These are phyloP conservation scores for Drosophila sechellia DNA, from an alignment of 1,140 invertebrate genomes.

Conservation along the genomic window DNA sequence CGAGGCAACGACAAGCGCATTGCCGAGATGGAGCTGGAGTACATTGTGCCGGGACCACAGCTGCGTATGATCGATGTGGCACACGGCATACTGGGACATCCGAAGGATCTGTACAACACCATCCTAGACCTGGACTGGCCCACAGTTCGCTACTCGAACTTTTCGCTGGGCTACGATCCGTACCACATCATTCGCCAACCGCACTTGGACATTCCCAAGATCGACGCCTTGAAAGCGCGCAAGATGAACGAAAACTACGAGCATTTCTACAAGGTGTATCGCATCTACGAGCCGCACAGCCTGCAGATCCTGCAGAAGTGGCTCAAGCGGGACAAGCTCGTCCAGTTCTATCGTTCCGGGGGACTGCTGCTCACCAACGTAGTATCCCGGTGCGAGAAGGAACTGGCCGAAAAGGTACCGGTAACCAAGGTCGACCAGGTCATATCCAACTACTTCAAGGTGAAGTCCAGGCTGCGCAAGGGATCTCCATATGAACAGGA, in stretches of 20 bases:
- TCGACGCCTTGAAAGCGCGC: constrained; percentile 42
- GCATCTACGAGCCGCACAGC: constrained; percentile 49
- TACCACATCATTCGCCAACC: constrained; percentile 69
- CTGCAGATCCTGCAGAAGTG: constrained; percentile 46
- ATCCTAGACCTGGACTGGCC: constrained; percentile 65
- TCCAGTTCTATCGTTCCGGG: constrained; percentile 61
- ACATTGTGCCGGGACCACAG: constrained; percentile 69
- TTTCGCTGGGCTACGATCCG: constrained; percentile 60
- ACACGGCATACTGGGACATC: constrained; percentile 76
- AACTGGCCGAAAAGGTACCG: constrained; percentile 26
- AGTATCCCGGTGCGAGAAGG: constrained; percentile 46
- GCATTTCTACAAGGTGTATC: constrained; percentile 60
- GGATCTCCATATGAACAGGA: constrained; percentile 3
- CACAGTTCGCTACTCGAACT: constrained; percentile 62
- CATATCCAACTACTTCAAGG: constrained; percentile 62
- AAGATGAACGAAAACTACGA: constrained; percentile 45
- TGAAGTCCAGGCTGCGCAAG: constrained; percentile 49
- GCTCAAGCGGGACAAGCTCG: constrained; percentile 55
- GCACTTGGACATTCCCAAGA: constrained; percentile 53
- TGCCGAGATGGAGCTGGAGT: constrained; percentile 70
- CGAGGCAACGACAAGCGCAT: constrained; percentile 70
- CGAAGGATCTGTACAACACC: constrained; percentile 70
- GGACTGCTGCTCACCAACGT: constrained; percentile 64
- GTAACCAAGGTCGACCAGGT: constrained; percentile 44
- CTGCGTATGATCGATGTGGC: constrained; percentile 69